Evolutionary conservation across 2,113 vertebrate species (phyloP).

Genomic region (Girardinichthys multiradiatus): DNA sequence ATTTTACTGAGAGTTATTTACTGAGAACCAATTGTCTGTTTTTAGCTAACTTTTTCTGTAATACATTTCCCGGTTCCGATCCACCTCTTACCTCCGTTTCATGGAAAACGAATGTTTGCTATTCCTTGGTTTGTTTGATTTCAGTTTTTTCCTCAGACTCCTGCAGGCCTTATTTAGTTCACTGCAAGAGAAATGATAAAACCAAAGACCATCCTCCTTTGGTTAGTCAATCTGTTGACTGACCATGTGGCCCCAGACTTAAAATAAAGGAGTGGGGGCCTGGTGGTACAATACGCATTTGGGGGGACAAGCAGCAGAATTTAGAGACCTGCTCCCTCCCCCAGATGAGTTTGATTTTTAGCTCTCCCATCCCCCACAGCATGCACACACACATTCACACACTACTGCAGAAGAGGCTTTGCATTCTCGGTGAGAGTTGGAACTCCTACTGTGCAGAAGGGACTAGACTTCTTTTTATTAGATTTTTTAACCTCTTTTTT

Average conservation of each 20-base stretch:
- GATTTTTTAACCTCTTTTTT: slow-evolving; percentile 24
- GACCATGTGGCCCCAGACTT: slow-evolving; percentile 77
- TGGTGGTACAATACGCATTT: slow-evolving; percentile 54
- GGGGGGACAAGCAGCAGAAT: slow-evolving; percentile 41
- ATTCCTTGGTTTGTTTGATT: slow-evolving; percentile 78
- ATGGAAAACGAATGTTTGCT: slow-evolving; percentile 33
- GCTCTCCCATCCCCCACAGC: slow-evolving; percentile 55
- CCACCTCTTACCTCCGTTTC: not conserved
- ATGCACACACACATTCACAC: slow-evolving; percentile 19
- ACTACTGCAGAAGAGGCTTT: slow-evolving; percentile 76
- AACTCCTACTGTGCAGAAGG: slow-evolving; percentile 60
- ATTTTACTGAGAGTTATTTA: no score
- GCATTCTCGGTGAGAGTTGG: slow-evolving; percentile 81
- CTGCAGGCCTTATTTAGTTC: slow-evolving; percentile 59
- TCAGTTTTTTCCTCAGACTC: slow-evolving; percentile 41
- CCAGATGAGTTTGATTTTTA: slow-evolving; percentile 64
- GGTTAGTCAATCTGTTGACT: slow-evolving; percentile 81
- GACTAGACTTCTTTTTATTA: slow-evolving; percentile 63
- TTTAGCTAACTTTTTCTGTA: not conserved
- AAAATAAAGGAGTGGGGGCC: slow-evolving; percentile 53
- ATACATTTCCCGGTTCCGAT: not conserved
- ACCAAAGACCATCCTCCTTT: slow-evolving; percentile 68
- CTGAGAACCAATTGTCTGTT: not conserved
- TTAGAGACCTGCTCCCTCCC: slow-evolving; percentile 71
- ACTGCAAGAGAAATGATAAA: slow-evolving; percentile 81